Percentiles rank a stretch among this genome's conserved stretches.
Evolutionary conservation across 2,888 invertebrate genomes (phyloP).

Genomic region (Xylota sylvarum): DNA sequence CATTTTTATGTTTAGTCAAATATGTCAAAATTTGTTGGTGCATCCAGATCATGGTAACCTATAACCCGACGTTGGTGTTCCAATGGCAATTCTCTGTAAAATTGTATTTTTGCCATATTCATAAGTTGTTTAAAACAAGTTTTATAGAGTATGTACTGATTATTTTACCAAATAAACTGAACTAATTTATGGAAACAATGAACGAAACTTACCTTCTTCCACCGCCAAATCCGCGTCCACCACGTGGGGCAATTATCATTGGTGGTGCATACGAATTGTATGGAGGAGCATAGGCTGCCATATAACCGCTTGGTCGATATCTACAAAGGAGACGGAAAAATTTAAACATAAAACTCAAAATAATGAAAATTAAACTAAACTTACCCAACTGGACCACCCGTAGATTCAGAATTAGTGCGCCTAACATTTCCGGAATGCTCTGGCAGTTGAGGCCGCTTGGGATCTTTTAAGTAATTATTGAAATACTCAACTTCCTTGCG

Average conservation of each 20-base stretch:
- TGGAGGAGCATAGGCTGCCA: constrained; percentile 84
- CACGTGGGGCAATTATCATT: constrained; percentile 84
- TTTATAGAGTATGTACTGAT: constrained; percentile 47
- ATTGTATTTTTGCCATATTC: constrained; percentile 82
- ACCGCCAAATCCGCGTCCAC: constrained; percentile 85
- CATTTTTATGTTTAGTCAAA: constrained; percentile 85
- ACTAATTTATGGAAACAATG: constrained; percentile 11
- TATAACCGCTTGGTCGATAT: constrained; percentile 82
- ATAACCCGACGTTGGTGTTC: constrained; percentile 91
- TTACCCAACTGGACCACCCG: constrained; percentile 78
- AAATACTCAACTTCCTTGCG: constrained; percentile 98
- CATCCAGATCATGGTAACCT: constrained; percentile 96
- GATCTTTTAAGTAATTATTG: constrained; percentile 97
- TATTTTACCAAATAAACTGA: constrained; percentile 46
- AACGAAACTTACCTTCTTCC: constrained; percentile 79
- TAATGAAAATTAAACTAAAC: constrained; percentile 1
- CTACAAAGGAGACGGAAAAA: constrained; percentile 70
- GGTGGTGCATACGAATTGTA: constrained; percentile 86
- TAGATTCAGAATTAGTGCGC: constrained; percentile 81
- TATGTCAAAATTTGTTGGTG: constrained; percentile 92
- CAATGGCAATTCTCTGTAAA: constrained; percentile 88
- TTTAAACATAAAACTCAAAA: not conserved
- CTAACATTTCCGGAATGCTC: constrained; percentile 89
- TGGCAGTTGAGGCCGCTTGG: constrained; percentile 96
- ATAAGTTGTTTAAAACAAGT: constrained; percentile 63